Evolutionary conservation across 1,140 invertebrate genomes (phyloP).

Genomic region (Anthonomus grandis): DNA sequence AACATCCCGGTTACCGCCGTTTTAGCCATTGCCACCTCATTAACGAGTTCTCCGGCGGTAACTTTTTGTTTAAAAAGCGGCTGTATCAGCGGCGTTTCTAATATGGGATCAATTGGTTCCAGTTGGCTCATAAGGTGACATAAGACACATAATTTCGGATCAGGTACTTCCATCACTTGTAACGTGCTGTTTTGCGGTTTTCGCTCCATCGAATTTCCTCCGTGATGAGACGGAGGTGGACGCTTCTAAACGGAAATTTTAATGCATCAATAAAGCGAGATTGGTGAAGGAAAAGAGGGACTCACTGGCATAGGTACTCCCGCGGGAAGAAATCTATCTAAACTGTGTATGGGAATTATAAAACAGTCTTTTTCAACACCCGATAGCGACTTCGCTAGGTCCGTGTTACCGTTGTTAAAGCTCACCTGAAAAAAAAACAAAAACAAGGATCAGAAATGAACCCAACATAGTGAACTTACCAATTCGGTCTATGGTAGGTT

Average conservation of each 20-base stretch:
- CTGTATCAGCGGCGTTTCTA: constrained; percentile 76
- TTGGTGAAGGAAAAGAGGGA: constrained; percentile 31
- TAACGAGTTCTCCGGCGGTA: constrained; percentile 72
- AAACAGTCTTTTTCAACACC: constrained; percentile 82
- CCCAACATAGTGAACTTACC: background rate
- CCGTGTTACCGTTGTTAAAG: constrained; percentile 38
- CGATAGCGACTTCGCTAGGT: constrained; percentile 53
- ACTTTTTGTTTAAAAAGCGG: constrained; percentile 73
- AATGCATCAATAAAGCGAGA: too few species aligned
- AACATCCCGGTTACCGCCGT: constrained; percentile 76
- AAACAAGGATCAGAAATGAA: background rate
- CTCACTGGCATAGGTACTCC: constrained; percentile 81
- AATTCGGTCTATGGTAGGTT: too few species aligned
- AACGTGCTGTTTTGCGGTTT: constrained; percentile 18
- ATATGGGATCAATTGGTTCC: constrained; percentile 75
- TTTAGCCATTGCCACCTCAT: constrained; percentile 68
- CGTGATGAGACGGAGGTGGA: constrained; percentile 18
- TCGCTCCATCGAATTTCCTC: constrained; percentile 22
- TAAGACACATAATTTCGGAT: constrained; percentile 81
- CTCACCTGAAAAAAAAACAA: constrained; percentile 38
- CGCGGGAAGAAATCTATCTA: constrained; percentile 80
- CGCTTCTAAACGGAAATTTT: constrained; percentile 12
- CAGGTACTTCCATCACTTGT: constrained; percentile 64
- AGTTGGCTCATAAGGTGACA: constrained; percentile 85
- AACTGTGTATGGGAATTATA: constrained; percentile 81